Evolutionary conservation across 2,888 invertebrate species (phyloP).

Genomic region (Callosobruchus maculatus): DNA sequence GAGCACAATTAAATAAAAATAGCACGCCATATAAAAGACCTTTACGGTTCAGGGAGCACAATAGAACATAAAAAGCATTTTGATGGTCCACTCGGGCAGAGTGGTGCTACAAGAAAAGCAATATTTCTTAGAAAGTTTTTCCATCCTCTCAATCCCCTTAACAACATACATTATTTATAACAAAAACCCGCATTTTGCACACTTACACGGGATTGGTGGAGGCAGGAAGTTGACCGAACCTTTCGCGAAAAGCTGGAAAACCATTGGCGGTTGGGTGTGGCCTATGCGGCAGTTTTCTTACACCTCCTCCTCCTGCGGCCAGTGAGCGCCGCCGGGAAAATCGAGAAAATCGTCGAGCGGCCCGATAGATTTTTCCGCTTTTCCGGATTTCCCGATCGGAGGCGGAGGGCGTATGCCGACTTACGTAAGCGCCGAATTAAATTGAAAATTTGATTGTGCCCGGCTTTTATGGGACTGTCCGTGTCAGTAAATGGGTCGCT

Average conservation of each 20-base stretch:
- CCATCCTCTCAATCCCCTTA: constrained; percentile 30
- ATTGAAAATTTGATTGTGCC: constrained; percentile 16
- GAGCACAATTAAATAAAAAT: not conserved
- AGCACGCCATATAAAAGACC: not conserved
- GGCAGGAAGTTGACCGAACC: constrained; percentile 45
- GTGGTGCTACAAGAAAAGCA: constrained; percentile 18
- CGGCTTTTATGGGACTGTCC: not conserved
- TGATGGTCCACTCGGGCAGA: constrained; percentile 1
- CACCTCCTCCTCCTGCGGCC: constrained; percentile 45
- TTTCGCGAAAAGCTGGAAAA: constrained; percentile 36
- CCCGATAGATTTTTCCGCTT: constrained; percentile 37
- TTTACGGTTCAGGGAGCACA: constrained; percentile 3
- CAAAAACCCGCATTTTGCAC: constrained; percentile 43
- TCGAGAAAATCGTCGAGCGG: constrained; percentile 30
- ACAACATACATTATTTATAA: constrained; percentile 50
- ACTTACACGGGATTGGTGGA: constrained; percentile 44
- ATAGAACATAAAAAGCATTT: not conserved
- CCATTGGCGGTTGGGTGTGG: constrained; percentile 46
- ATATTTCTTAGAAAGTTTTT: constrained; percentile 26
- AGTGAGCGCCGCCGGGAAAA: constrained; percentile 28
- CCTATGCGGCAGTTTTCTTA: constrained; percentile 43
- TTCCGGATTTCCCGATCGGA: constrained; percentile 19
- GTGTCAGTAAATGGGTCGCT: not conserved
- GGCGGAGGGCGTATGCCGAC: constrained; percentile 4
- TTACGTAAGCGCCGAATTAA: constrained; percentile 11